Evolutionary conservation across 2,797 vertebrate genomes (phyloP).

Genomic region (Acipenser transmontanus): DNA sequence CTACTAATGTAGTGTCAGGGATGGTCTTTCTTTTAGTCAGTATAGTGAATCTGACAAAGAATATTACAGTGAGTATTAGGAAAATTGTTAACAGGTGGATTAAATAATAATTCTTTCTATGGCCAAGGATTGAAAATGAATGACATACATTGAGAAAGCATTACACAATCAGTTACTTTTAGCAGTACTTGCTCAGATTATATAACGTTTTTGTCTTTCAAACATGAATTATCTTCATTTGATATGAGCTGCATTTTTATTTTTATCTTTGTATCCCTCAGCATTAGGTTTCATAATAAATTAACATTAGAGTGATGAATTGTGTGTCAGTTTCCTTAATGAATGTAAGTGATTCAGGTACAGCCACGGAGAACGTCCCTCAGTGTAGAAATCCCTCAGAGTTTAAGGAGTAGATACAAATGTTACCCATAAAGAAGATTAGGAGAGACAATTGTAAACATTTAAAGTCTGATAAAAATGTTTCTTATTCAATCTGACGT

Average conservation of each 20-base stretch:
- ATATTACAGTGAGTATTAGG: conserved; percentile 22
- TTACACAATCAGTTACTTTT: conserved; percentile 14
- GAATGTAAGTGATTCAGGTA: conserved; percentile 31
- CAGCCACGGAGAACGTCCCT: conserved; percentile 9
- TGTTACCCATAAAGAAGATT: too few species aligned
- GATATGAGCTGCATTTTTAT: conserved; percentile 30
- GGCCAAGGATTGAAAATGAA: conserved; percentile 27
- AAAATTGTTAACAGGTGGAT: conserved; percentile 28
- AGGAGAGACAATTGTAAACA: too few species aligned
- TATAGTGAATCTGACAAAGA: conserved; percentile 21
- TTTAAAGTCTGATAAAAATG: too few species aligned
- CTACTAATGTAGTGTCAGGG: conserved; percentile 7
- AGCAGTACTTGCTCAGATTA: background rate
- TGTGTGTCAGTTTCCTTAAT: conserved; percentile 39
- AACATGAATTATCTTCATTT: conserved; percentile 28
- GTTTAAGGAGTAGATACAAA: too few species aligned
- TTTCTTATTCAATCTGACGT: too few species aligned
- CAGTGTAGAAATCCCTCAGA: too few species aligned
- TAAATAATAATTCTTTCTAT: conserved; percentile 23
- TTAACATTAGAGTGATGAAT: conserved; percentile 42
- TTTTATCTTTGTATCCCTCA: conserved; percentile 39
- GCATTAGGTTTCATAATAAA: conserved; percentile 46
- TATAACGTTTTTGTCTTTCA: conserved; percentile 21
- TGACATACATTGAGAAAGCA: conserved; percentile 18
- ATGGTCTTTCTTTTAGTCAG: conserved; percentile 24